Evolutionary conservation across 1,140 invertebrate species (phyloP).

Genomic region (Penaeus chinensis): DNA sequence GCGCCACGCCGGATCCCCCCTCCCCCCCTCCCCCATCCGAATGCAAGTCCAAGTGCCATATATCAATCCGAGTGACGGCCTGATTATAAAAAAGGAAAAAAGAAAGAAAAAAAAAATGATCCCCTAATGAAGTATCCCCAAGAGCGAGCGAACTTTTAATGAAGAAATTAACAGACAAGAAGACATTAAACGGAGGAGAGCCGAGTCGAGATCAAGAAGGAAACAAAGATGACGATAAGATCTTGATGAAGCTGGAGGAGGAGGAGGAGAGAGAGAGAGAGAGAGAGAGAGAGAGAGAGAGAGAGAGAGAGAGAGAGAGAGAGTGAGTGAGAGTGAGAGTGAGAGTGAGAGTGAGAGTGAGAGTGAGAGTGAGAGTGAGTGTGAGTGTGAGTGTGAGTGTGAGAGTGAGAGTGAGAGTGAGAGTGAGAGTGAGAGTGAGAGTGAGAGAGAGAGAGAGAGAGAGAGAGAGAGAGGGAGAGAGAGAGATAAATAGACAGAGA

Average conservation of each 20-base stretch:
- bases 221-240: constrained; percentile 3
- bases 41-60: too few relatives aligned
- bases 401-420: background rate
- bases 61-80: too few relatives aligned
- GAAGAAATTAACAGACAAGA: too few relatives aligned
- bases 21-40: too few relatives aligned
- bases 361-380: background rate
- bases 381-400: too few relatives aligned
- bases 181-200: too few relatives aligned
- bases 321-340: background rate
- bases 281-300: constrained; percentile 1
- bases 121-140: too few relatives aligned
- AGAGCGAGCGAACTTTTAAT: too few relatives aligned
- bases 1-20: too few relatives aligned
- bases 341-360: too few relatives aligned
- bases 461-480: constrained; percentile 5
- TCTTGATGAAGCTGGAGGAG: background rate
- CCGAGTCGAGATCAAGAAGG: background rate
- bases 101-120: too few relatives aligned
- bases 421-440: constrained; percentile 17
- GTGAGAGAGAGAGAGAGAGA: background rate
- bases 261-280: background rate
- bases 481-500: constrained; percentile 3
- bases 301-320: background rate
- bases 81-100: too few relatives aligned